phyloP scores from a whole-genome alignment of 2,888 invertebrate species.

The Trissoscelio sp. region DNA sequence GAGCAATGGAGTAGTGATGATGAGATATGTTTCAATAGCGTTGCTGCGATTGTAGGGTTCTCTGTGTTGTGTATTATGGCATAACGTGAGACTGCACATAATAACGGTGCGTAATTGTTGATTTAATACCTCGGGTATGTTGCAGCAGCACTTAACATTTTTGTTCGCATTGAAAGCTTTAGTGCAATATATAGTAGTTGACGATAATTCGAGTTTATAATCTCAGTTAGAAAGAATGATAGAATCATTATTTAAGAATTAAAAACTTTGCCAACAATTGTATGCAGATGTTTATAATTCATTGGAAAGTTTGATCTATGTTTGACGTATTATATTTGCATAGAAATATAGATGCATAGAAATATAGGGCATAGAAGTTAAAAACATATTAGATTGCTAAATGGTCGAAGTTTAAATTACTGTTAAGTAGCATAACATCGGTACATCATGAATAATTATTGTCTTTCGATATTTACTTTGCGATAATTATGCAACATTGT shows the following conservation, averaged over 20 bases:
- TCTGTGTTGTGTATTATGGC: not conserved
- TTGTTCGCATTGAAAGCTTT: conserved; percentile 1
- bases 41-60: not conserved
- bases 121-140: not conserved
- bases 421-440: too few relatives aligned
- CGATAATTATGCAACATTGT: conserved; percentile 1
- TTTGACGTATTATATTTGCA: too few relatives aligned
- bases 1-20: conserved; percentile 1
- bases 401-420: too few relatives aligned
- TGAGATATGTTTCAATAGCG: conserved; percentile 5
- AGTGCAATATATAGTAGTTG: not conserved
- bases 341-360: too few relatives aligned
- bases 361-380: too few relatives aligned
- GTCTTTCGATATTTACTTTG: not conserved
- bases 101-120: conserved; percentile 9
- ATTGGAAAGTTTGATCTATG: too few relatives aligned
- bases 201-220: not conserved
- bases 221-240: not conserved
- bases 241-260: too few relatives aligned
- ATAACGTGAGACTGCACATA: not conserved
- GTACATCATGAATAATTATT: conserved; percentile 6
- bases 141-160: conserved; percentile 11
- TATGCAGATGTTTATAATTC: too few relatives aligned
- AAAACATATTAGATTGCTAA: too few relatives aligned
- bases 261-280: too few relatives aligned